Percentiles rank a stretch among this genome's conserved stretches.
Evolutionary conservation across 2,888 invertebrate species (phyloP).

Genomic region (Melanostoma scalare): DNA sequence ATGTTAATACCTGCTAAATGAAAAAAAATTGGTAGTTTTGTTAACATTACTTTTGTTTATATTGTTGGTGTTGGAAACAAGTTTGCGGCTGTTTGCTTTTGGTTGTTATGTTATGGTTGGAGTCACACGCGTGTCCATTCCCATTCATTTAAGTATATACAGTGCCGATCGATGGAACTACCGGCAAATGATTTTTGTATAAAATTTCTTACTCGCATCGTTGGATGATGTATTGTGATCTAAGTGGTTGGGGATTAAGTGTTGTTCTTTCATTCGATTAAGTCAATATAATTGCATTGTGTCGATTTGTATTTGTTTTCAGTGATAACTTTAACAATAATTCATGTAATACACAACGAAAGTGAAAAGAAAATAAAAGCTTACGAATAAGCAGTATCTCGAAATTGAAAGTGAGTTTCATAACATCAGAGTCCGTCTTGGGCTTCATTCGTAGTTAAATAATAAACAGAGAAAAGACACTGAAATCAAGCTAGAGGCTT

Average conservation of each 20-base stretch:
- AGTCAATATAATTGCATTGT: background rate
- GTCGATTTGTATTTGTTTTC: background rate
- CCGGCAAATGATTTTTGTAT: conserved; percentile 73
- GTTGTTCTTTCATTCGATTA: conserved; percentile 21
- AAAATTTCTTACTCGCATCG: conserved; percentile 74
- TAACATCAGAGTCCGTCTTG: no score
- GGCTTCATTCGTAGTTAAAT: no score
- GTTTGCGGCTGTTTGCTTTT: conserved; percentile 39
- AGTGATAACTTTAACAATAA: no score
- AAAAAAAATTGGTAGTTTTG: conserved; percentile 43
- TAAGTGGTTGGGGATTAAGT: conserved; percentile 43
- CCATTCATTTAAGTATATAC: conserved; percentile 19
- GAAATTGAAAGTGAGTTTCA: no score
- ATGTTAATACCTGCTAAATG: conserved; percentile 39
- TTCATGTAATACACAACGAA: no score
- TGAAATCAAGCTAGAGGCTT: no score
- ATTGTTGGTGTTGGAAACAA: conserved; percentile 48
- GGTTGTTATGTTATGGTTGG: conserved; percentile 22
- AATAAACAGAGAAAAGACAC: no score
- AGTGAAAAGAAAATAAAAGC: no score
- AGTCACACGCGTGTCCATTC: conserved; percentile 52
- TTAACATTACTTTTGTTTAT: conserved; percentile 39
- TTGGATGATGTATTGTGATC: conserved; percentile 51
- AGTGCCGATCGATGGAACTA: conserved; percentile 21
- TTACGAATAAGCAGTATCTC: no score